Base-by-base conservation (phyloP, 2,113 vertebrate species). In the Cephalopterus ornatus region DNA sequence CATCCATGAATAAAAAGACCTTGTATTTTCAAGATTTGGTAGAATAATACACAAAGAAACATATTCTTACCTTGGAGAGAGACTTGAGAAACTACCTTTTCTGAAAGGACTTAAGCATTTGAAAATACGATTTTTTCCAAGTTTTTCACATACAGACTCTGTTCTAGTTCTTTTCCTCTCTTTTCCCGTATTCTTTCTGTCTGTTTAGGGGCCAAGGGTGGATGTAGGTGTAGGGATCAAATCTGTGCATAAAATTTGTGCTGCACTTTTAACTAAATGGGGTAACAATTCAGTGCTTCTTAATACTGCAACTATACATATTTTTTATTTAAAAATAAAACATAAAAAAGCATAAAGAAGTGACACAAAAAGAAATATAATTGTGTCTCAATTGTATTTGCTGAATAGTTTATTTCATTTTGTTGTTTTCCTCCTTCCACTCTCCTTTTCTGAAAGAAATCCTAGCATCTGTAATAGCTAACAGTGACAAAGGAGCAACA, bases 131-230 rank as follows among this genome's bases (percentile, higher is more conserved):
- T 26, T 46, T 93, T 73, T 68, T 20, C 46, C 28, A 52, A 32
- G 2, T 32, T 44, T 78, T 82, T 87, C 35, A 56, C 13, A 11
- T 27, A n/a, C 4, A 78, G 9, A 32, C 14, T 16, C 20, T 8
- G 3, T 67, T 41, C n/a, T 24, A 39, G 6, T 26, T 53, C 9
- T 33, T 78, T 88, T 71, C 22, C 3, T 32, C 3, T 59, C 32
- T 44, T 92, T 79, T 19, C 3, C 10, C 9, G 6, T 44, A 59
- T 41, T 89, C 2, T 4, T 50, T 66, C 13, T 66, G 5, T 42
- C 20, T 73, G 1, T 55, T 52, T 56, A 63, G 6, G 4, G 12
- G 7, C 1, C 1, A 5, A 33, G n/a, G 14, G 3, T 55, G 11
- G 23, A 12, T 21, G 6, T 14, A 53, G 5, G 3, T 53, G 15